Percentiles rank a stretch among this genome's conserved stretches.
phyloP scores from a whole-genome alignment of 2,888 invertebrate species.

The Creontiades dilutus region DNA sequence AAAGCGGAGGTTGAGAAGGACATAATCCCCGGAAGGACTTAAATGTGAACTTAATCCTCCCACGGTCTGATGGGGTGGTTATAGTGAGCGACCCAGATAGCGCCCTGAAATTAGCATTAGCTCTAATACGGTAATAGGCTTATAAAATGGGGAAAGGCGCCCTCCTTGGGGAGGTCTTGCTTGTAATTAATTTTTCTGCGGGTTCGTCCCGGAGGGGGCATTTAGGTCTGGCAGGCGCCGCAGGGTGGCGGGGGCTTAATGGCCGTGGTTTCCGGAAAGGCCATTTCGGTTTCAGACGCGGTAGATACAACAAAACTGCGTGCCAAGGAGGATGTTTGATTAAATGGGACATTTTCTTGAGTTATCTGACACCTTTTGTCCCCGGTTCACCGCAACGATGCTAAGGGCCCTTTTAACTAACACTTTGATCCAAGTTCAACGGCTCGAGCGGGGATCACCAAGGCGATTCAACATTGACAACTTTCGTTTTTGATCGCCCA shows the following conservation, averaged over 20 bases:
- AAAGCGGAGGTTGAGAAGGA: slow-evolving; percentile 42
- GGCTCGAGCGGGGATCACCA: no score
- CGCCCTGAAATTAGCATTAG: slow-evolving; percentile 70
- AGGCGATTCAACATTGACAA: no score
- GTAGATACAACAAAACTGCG: background rate
- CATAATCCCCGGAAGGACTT: slow-evolving; percentile 61
- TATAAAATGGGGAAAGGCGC: slow-evolving; percentile 65
- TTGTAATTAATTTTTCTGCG: slow-evolving; percentile 71
- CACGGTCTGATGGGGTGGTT: slow-evolving; percentile 57
- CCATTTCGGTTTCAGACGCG: background rate
- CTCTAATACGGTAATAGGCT: slow-evolving; percentile 73
- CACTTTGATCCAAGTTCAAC: background rate
- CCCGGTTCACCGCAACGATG: background rate
- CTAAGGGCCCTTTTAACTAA: background rate
- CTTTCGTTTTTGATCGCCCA: no score
- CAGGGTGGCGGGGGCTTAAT: background rate
- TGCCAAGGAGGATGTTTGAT: background rate
- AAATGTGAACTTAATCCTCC: slow-evolving; percentile 66
- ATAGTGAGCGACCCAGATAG: slow-evolving; percentile 49
- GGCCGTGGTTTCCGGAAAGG: background rate
- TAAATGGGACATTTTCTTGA: background rate
- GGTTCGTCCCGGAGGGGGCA: background rate
- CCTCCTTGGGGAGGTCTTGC: slow-evolving; percentile 20
- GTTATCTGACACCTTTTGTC: background rate
- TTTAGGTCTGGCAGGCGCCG: background rate